Percentiles rank a stretch among this genome's conserved stretches.
Conservation (phyloP, 2,888 invertebrate species). For the Agrotis clavis region DNA sequence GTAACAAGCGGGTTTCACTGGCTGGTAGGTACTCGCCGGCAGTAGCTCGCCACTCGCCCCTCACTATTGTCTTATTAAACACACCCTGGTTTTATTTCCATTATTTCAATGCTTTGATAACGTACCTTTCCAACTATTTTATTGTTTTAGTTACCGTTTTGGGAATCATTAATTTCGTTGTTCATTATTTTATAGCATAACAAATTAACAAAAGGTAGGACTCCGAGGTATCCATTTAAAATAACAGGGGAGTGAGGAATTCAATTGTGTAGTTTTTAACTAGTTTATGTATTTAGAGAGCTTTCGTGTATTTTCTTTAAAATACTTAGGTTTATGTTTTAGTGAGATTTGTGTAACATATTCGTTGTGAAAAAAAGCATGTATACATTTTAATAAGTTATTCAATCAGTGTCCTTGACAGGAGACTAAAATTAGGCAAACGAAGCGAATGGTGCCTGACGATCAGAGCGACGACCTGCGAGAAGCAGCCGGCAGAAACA, state of each 20-base stretch:
- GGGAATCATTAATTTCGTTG: constrained; percentile 19
- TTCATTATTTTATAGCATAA: constrained; percentile 8
- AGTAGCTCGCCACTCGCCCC: constrained; percentile 25
- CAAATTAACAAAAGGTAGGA: constrained; percentile 22
- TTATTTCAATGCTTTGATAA: constrained; percentile 43
- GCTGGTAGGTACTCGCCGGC: constrained; percentile 14
- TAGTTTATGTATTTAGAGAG: background rate
- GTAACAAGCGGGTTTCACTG: constrained; percentile 58
- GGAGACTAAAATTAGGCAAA: too few species aligned
- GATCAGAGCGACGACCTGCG: too few species aligned
- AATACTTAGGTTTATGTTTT: background rate
- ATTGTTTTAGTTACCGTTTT: constrained; percentile 45
- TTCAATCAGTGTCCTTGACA: too few species aligned
- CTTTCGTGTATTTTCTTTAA: background rate
- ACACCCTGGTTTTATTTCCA: constrained; percentile 44
- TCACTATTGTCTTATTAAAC: constrained; percentile 50
- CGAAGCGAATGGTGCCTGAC: too few species aligned
- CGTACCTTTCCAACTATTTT: constrained; percentile 37
- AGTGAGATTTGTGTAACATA: too few species aligned
- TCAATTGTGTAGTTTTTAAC: background rate
- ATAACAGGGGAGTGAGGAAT: constrained; percentile 1
- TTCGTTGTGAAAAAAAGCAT: too few species aligned
- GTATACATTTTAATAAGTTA: too few species aligned
- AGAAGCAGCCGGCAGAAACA: too few species aligned
- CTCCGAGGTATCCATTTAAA: constrained; percentile 8